phyloP scores from a whole-genome alignment of 2,888 invertebrate genomes.

The Acrobasis repandana region DNA sequence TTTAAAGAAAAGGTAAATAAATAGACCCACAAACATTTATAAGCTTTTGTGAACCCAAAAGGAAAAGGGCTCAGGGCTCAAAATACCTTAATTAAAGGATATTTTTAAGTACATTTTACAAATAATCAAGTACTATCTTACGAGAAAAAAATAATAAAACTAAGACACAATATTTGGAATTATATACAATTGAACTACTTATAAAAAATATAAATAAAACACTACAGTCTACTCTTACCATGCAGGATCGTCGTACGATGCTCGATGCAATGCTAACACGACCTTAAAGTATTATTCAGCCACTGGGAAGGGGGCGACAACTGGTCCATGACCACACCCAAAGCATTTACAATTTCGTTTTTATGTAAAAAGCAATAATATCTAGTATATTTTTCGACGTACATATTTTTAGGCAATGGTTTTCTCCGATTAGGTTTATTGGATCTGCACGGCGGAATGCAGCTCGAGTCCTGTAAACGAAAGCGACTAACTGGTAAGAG shows the following conservation, averaged over 20 bases:
- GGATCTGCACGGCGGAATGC: too few relatives aligned
- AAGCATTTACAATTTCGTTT: neutral
- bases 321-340: conserved; percentile 25
- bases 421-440: neutral
- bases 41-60: too few relatives aligned
- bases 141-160: conserved; percentile 5
- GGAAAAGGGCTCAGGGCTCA: too few relatives aligned
- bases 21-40: too few relatives aligned
- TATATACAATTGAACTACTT: neutral
- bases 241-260: conserved; percentile 48
- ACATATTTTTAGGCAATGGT: neutral
- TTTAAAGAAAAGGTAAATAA: too few relatives aligned
- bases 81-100: too few relatives aligned
- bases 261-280: conserved; percentile 64
- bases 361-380: neutral
- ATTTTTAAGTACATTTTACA: too few relatives aligned
- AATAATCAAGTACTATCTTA: too few relatives aligned
- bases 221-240: conserved; percentile 63
- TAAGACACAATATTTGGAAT: conserved; percentile 19
- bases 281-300: conserved; percentile 96
- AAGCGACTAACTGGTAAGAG: too few relatives aligned
- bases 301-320: conserved; percentile 86
- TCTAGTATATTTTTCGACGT: neutral
- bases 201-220: conserved; percentile 28
- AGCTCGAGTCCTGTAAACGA: too few relatives aligned